phyloP scores from a whole-genome alignment of 2,113 vertebrate species.

The Lepus europaeus region DNA sequence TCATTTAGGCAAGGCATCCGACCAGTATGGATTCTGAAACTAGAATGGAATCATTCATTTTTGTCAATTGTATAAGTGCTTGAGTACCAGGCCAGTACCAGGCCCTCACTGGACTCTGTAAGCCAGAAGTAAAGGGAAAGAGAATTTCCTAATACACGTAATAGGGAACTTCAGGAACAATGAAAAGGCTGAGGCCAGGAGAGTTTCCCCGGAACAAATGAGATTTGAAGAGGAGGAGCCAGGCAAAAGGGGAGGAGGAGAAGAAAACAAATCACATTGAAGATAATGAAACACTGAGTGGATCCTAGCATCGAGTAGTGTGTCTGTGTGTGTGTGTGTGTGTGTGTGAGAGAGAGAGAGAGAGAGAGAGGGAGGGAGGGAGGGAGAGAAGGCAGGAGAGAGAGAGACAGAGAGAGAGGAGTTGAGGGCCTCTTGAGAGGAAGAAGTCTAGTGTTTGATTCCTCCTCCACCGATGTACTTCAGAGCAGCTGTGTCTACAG shows the following conservation, averaged over 20 bases:
- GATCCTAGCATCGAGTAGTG: background rate
- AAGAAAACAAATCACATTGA: background rate
- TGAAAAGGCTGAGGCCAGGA: too few species aligned
- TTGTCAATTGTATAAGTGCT: background rate
- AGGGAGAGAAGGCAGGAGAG: too few species aligned
- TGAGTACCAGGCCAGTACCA: background rate
- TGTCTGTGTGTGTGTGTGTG: background rate
- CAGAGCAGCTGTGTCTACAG: too few species aligned
- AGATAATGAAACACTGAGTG: background rate
- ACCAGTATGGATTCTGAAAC: background rate
- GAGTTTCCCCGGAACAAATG: background rate
- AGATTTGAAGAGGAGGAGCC: background rate
- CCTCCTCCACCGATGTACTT: too few species aligned
- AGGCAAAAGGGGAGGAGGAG: background rate
- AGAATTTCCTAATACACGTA: background rate
- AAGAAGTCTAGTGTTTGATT: too few species aligned
- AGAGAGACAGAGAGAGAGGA: too few species aligned
- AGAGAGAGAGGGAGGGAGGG: background rate
- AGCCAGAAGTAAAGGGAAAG: background rate
- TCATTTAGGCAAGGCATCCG: background rate
- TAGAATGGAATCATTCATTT: background rate
- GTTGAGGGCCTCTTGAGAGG: too few species aligned
- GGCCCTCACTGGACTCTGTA: background rate
- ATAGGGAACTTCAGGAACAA: background rate
- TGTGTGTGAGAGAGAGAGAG: background rate